phyloP scores from a whole-genome alignment of 2,113 vertebrate species.

The Paracanthobrama guichenoti region DNA sequence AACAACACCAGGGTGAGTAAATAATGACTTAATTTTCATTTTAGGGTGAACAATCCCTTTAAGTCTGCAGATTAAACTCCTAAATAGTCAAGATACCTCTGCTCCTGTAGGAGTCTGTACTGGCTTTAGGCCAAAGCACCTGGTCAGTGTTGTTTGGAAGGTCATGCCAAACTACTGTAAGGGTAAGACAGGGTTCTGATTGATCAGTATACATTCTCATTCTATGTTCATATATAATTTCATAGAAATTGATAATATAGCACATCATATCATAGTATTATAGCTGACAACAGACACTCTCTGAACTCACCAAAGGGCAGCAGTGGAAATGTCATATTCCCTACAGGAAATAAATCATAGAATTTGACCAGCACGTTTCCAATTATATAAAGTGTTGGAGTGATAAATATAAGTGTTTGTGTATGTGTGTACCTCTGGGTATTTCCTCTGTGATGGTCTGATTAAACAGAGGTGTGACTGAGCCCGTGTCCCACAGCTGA shows the following conservation, averaged over 20 bases:
- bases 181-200: neutral
- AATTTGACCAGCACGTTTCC: neutral
- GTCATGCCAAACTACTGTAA: slow-evolving; percentile 20
- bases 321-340: slow-evolving; percentile 29
- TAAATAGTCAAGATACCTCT: slow-evolving; percentile 16
- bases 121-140: slow-evolving; percentile 18
- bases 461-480: slow-evolving; percentile 74
- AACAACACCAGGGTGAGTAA: too few species aligned
- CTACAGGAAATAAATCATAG: neutral
- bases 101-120: neutral
- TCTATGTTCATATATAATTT: neutral
- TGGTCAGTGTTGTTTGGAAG: slow-evolving; percentile 29
- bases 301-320: slow-evolving; percentile 25
- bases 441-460: slow-evolving; percentile 71
- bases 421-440: slow-evolving; percentile 57
- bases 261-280: neutral
- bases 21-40: too few species aligned
- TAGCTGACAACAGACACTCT: neutral
- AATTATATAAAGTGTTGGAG: neutral
- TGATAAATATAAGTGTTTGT: neutral
- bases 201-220: neutral
- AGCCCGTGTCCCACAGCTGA: slow-evolving; percentile 66
- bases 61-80: neutral
- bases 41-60: too few species aligned
- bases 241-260: neutral